Base-by-base conservation (phyloP, 2,113 vertebrate species). In the Melanocharis versteri region DNA sequence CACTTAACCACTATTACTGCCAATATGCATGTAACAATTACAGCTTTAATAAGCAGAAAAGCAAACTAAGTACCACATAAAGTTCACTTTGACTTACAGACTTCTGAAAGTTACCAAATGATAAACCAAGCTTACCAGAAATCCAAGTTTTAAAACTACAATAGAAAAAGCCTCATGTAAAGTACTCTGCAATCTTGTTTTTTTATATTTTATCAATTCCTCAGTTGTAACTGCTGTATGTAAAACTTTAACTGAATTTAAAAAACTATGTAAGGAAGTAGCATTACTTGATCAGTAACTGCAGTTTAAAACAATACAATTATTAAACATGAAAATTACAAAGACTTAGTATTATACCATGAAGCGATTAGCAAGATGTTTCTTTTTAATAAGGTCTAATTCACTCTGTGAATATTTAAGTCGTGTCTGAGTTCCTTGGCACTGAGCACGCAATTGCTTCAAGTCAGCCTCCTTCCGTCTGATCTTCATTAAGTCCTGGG, bases 381-480 rank as follows among this genome's bases (percentile, higher is more conserved):
- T 99, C 96, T 98, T 99, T 89, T 87, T 97, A 69, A 99, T 93
- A 26, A 94, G 85, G 23, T 99, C 99, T 47, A 99, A 87, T 73
- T 99, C 99, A 47, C 40, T 97, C 66, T 98, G 98, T 10, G 99
- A 98, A 90, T 99, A 99, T 94, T 98, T 99, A n/a, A 99, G 98
- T 37, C 99, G 98, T 8, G 97, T 99, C 70, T 98, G 98, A 76
- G 75, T 98, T 35, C 99, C 99, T 6, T 98, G 98, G 88, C 97
- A 79, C 16, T 99, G 98, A 64, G 98, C 97, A 64, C 89, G 95
- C 73, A 99, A 94, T 87, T 99, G 98, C 68, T 98, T 99, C 94
- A 99, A 96, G 77, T 99, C 99, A 6, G 97, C 35, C 92, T 99
- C 99, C 90, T 99, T 99, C 40, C 98, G 97, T 72, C 72, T 98